Evolutionary conservation across 2,797 vertebrate genomes (phyloP).

Genomic region (Sebastiscus tertius): DNA sequence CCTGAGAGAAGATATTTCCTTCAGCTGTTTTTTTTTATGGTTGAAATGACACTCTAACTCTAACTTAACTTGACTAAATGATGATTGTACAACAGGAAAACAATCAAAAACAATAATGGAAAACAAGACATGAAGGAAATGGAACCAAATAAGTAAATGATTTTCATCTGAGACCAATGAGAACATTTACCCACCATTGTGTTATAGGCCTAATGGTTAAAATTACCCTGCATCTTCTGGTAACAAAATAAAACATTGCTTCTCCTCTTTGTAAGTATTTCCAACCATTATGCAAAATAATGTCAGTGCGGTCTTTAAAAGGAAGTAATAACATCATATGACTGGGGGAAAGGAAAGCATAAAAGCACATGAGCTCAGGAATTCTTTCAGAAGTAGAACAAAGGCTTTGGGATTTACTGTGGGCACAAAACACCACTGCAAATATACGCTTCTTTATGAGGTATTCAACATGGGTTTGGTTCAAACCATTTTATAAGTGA

Average conservation of each 20-base stretch:
- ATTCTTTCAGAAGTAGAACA: slow-evolving; percentile 56
- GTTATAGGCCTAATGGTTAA: slow-evolving; percentile 14
- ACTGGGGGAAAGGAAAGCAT: slow-evolving; percentile 31
- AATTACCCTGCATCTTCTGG: slow-evolving; percentile 19
- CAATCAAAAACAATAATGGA: background rate
- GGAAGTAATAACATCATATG: slow-evolving; percentile 33
- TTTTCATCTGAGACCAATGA: slow-evolving; percentile 34
- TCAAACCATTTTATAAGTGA: slow-evolving; percentile 7
- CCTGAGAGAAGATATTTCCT: background rate
- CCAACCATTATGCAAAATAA: slow-evolving; percentile 48
- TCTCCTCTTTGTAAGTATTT: slow-evolving; percentile 20
- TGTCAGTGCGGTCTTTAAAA: slow-evolving; percentile 37
- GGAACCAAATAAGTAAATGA: slow-evolving; percentile 3
- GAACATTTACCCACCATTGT: slow-evolving; percentile 29
- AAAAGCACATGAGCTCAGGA: slow-evolving; percentile 55
- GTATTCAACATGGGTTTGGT: background rate
- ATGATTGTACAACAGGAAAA: background rate
- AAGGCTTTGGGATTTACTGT: slow-evolving; percentile 33
- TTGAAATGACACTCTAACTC: background rate
- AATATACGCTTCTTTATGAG: background rate
- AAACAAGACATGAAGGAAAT: background rate
- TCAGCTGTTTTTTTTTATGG: background rate
- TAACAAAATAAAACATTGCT: slow-evolving; percentile 13
- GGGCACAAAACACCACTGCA: slow-evolving; percentile 25
- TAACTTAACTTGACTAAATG: background rate